Base-by-base conservation (phyloP, 2,888 invertebrate species). In the Drosophila histrio region DNA sequence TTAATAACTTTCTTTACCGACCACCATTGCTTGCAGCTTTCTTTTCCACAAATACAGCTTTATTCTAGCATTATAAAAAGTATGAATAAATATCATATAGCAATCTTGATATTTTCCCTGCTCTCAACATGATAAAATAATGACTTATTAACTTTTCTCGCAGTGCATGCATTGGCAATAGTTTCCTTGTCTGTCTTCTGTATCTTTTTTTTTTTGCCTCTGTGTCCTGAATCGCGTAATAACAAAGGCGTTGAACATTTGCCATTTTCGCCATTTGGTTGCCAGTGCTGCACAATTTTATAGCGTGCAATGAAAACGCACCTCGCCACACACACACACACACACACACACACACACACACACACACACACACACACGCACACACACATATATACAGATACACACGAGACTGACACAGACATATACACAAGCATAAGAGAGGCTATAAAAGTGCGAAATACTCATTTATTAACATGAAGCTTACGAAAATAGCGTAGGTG, bases 401-500 rank as follows among this genome's bases (percentile, higher is more conserved):
- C 8, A 22, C 32, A 54, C 8, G n/a, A n/a, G n/a, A 43, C 9
- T 39, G 6, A 41, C 22, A 60, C 32, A 36, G 7, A 30, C 7
- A 53, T 21, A 41, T 8, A 49, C 30, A 64, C 28, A 56, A 19
- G 26, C 56, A 63, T 7, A 58, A 59, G 60, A 39, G 38, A 19
- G 41, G 77, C 79, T 63, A 79, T 79, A 79, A 79, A 74, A 79
- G 77, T 77, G 77, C 71, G 79, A 77, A 77, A 74, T 71, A 62
- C 77, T 77, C 79, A 79, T 79, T 79, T 79, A 79, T 79, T 79
- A 79, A 75, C 79, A 77, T 77, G 79, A 76, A 74, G 78, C 78
- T 78, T 73, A 73, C 67, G 76, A 72, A 76, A 79, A 79, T 78
- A 53, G 70, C 64, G 66, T 78, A 78, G 78, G 79, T 79, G 79